A percentile compares a stretch with the other conserved stretches of the same genome.
Evolutionary conservation across 2,888 invertebrate genomes (phyloP).

Genomic region (Hartigia nigra): DNA sequence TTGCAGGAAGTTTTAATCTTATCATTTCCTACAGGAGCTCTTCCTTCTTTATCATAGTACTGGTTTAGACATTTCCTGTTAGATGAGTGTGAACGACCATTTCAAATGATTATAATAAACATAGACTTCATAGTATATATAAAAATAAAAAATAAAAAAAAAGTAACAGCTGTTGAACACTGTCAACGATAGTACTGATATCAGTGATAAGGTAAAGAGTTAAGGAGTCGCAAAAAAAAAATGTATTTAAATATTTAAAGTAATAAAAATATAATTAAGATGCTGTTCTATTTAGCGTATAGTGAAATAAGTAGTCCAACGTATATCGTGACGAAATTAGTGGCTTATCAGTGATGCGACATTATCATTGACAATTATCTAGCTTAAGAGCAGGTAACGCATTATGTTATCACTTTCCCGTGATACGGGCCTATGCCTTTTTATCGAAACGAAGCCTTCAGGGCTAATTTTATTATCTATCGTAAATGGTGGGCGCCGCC

Average conservation of each 20-base stretch:
- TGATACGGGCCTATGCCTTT: not conserved
- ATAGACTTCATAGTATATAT: not conserved
- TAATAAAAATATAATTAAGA: too few species aligned
- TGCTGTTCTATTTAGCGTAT: too few species aligned
- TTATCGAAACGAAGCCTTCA: not conserved
- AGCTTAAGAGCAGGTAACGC: not conserved
- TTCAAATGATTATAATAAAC: not conserved
- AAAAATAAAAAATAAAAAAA: too few species aligned
- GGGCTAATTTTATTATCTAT: not conserved
- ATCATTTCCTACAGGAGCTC: conserved; percentile 26
- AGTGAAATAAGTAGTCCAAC: not conserved
- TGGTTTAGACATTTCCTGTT: not conserved
- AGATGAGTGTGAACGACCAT: not conserved
- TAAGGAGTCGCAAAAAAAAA: not conserved
- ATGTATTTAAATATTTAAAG: too few species aligned
- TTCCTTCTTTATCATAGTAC: not conserved
- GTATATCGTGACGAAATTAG: not conserved
- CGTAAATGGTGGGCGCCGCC: not conserved
- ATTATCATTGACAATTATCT: not conserved
- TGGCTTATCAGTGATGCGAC: not conserved
- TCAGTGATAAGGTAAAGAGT: not conserved
- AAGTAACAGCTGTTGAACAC: not conserved
- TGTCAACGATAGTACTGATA: not conserved
- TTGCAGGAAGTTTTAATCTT: conserved; percentile 52
- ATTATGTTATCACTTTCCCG: not conserved